Percentiles rank a stretch among this genome's conserved stretches.
Conservation (phyloP, 1,140 invertebrate species). For the Macrobrachium nipponense region DNA sequence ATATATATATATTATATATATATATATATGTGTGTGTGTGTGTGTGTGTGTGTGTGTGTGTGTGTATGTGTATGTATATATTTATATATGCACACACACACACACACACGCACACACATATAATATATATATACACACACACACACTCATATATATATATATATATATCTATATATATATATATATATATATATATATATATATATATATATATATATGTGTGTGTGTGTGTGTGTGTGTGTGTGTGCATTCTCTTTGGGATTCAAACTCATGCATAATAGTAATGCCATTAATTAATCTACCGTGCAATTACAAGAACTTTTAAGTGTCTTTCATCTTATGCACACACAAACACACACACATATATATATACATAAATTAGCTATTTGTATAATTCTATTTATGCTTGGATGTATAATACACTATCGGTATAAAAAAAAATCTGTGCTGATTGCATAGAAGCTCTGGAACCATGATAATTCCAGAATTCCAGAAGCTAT, state of each 20-base stretch:
- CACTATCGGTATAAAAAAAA: no score
- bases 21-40: background rate
- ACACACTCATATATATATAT: background rate
- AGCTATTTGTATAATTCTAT: no score
- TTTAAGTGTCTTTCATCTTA: no score
- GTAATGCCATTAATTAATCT: no score
- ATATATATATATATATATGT: constrained; percentile 1
- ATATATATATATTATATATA: background rate
- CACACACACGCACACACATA: background rate
- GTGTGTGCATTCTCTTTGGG: background rate
- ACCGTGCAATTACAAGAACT: no score
- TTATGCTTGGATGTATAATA: no score
- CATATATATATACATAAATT: no score
- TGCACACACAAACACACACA: background rate
- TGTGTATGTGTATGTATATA: background rate
- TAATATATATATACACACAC: background rate
- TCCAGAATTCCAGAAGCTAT: no score
- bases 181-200: background rate
- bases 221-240: no score
- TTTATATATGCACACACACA: background rate
- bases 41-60: background rate
- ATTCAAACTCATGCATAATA: no score
- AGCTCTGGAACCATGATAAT: no score
- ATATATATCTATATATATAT: background rate
- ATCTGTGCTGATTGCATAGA: no score